These are phyloP conservation scores for Thalpophila matura DNA, from an alignment of 2,888 invertebrate species.

Conservation along the genomic window DNA sequence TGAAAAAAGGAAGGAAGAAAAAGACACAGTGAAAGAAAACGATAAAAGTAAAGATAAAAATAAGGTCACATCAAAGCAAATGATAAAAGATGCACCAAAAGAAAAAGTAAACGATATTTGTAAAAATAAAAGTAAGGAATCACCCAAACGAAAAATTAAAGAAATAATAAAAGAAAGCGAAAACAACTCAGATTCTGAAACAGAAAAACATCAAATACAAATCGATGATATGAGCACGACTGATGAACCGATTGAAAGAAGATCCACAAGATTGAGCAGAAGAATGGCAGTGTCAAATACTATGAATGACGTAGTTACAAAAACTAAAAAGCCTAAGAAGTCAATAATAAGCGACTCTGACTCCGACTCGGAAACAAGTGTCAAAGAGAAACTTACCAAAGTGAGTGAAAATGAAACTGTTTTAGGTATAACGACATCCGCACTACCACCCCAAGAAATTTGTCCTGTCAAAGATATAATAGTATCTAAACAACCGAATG, in stretches of 20 bases:
- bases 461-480: conserved; percentile 39
- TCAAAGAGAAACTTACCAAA: conserved; percentile 12
- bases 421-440: not conserved
- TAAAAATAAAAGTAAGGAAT: conserved; percentile 31
- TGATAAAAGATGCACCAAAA: conserved; percentile 28
- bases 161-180: conserved; percentile 45
- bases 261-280: conserved; percentile 72
- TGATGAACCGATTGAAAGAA: conserved; percentile 56
- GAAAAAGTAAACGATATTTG: conserved; percentile 37
- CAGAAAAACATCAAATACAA: conserved; percentile 5
- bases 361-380: conserved; percentile 68
- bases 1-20: conserved; percentile 27
- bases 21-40: conserved; percentile 16
- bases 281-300: conserved; percentile 57
- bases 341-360: conserved; percentile 73
- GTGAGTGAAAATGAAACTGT: not conserved
- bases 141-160: conserved; percentile 33
- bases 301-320: conserved; percentile 16
- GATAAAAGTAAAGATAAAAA: conserved; percentile 38
- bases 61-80: conserved; percentile 23
- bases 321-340: conserved; percentile 68
- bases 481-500: conserved; percentile 18
- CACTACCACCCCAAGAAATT: not conserved
- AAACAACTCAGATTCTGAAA: conserved; percentile 15
- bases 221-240: conserved; percentile 10